Evolutionary conservation across 2,888 invertebrate species (phyloP).

Genomic region (Syrista parreyssii): DNA sequence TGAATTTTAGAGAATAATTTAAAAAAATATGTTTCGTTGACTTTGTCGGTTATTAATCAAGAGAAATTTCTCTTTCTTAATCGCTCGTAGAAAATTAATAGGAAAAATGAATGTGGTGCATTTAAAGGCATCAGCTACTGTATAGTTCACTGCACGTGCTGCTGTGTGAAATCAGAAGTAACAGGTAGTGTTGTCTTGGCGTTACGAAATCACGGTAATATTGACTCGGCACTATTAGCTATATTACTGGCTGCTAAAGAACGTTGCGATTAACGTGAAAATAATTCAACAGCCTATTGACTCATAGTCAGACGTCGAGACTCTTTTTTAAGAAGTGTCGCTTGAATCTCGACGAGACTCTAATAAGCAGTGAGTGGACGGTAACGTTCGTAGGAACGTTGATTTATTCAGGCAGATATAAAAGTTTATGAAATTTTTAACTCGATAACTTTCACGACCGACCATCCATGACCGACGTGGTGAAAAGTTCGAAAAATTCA

Average conservation of each 20-base stretch:
- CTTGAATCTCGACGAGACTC: not conserved
- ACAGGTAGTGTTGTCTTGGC: not conserved
- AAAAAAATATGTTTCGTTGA: not conserved
- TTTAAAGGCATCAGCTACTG: not conserved
- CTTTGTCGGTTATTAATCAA: not conserved
- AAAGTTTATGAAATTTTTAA: not conserved
- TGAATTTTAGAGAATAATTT: not conserved
- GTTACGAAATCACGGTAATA: not conserved
- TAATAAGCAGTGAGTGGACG: not conserved
- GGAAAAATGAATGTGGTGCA: not conserved
- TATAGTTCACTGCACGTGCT: not conserved
- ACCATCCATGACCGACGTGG: not conserved
- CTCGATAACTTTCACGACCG: not conserved
- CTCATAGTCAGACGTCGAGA: not conserved
- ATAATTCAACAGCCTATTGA: not conserved
- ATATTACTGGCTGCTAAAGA: not conserved
- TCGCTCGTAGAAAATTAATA: not conserved
- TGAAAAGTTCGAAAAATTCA: not conserved
- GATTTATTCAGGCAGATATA: not conserved
- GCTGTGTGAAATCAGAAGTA: not conserved
- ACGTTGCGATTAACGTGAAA: not conserved
- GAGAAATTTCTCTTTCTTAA: not conserved
- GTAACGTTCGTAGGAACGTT: not conserved
- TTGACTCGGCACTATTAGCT: not conserved
- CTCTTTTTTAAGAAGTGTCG: not conserved